These are phyloP conservation scores for Glareola pratincola DNA, from an alignment of 2,113 vertebrate genomes.

Conservation along the genomic window DNA sequence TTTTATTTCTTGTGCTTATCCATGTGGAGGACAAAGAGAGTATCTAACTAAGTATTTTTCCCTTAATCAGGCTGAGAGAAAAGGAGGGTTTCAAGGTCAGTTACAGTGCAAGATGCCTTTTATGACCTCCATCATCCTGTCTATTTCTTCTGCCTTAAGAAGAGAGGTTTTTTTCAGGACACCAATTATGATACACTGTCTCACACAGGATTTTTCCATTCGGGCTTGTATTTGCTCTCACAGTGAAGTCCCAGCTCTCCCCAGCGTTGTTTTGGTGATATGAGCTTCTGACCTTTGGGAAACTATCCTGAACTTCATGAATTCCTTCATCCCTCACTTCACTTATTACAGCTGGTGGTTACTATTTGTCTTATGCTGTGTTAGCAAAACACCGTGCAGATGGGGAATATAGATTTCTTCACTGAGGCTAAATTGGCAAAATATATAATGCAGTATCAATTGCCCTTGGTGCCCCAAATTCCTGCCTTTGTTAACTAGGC, in stretches of 20 bases:
- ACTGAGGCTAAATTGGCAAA: slow-evolving; percentile 59
- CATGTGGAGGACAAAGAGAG: slow-evolving; percentile 48
- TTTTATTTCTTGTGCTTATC: slow-evolving; percentile 20
- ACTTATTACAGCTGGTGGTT: slow-evolving; percentile 49
- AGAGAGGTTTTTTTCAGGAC: not conserved
- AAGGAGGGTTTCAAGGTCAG: slow-evolving; percentile 56
- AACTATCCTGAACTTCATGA: slow-evolving; percentile 30
- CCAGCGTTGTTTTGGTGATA: slow-evolving; percentile 1
- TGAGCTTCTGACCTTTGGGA: slow-evolving; percentile 54
- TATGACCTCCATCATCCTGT: slow-evolving; percentile 55
- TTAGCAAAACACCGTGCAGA: slow-evolving; percentile 51
- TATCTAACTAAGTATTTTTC: slow-evolving; percentile 56
- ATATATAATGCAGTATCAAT: slow-evolving; percentile 57
- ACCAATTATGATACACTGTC: slow-evolving; percentile 20
- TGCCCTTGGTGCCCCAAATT: slow-evolving; percentile 46
- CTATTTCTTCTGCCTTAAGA: slow-evolving; percentile 50
- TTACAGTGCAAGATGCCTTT: slow-evolving; percentile 41
- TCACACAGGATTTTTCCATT: slow-evolving; percentile 35
- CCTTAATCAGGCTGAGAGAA: slow-evolving; percentile 52
- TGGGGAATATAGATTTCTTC: slow-evolving; percentile 62
- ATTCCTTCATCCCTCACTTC: slow-evolving; percentile 55
- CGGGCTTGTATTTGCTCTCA: slow-evolving; percentile 9
- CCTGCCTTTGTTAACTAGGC: slow-evolving; percentile 35
- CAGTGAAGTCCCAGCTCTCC: slow-evolving; percentile 16
- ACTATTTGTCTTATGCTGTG: slow-evolving; percentile 56